phyloP scores from a whole-genome alignment of 1,140 invertebrate genomes.

The Vanessa tameamea region DNA sequence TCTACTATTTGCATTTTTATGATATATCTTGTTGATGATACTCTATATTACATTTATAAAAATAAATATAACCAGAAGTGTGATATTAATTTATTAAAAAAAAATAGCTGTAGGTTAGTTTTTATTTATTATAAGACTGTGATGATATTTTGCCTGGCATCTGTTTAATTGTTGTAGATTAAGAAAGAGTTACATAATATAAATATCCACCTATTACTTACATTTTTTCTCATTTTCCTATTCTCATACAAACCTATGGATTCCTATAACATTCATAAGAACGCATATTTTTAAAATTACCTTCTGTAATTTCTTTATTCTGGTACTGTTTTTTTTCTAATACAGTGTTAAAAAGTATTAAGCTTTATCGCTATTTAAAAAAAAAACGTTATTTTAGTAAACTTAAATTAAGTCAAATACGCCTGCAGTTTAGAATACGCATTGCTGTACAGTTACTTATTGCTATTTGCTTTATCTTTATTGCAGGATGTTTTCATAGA shows the following conservation, averaged over 20 bases:
- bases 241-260: neutral
- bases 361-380: too few relatives aligned
- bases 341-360: too few relatives aligned
- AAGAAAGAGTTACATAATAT: constrained; percentile 14
- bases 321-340: too few relatives aligned
- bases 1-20: constrained; percentile 89
- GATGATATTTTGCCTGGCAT: constrained; percentile 46
- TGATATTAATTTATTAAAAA: constrained; percentile 73
- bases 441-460: too few relatives aligned
- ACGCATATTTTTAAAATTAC: too few relatives aligned
- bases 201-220: neutral
- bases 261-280: too few relatives aligned
- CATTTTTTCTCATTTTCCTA: neutral
- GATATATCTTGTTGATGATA: constrained; percentile 65
- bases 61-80: constrained; percentile 69
- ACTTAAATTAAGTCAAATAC: too few relatives aligned
- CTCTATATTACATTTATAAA: constrained; percentile 62
- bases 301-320: too few relatives aligned
- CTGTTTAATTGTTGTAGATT: constrained; percentile 29
- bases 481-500: too few relatives aligned
- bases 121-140: constrained; percentile 47
- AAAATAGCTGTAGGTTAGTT: constrained; percentile 31
- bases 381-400: too few relatives aligned
- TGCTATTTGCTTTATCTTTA: too few relatives aligned
- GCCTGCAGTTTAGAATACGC: too few relatives aligned